These are phyloP conservation scores for Rhagonycha fulva DNA, from an alignment of 2,888 invertebrate genomes.

Conservation along the genomic window DNA sequence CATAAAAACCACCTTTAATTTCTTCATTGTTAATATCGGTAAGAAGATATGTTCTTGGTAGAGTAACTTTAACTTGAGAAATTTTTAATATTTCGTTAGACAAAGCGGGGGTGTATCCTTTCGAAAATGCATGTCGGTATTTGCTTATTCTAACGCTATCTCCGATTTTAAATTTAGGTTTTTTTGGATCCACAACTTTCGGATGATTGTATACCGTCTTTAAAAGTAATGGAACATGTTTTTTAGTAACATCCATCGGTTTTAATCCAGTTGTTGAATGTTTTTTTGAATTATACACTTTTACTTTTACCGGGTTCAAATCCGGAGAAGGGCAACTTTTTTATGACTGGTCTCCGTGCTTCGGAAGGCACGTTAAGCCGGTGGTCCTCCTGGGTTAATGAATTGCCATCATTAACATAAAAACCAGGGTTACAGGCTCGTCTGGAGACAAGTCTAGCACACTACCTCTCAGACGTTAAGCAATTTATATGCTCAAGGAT, in stretches of 20 bases:
- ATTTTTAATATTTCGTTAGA: constrained; percentile 44
- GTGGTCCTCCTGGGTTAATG: no score
- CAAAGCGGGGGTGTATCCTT: constrained; percentile 44
- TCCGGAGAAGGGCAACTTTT: no score
- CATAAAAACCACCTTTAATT: constrained; percentile 37
- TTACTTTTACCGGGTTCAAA: no score
- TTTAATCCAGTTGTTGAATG: constrained; percentile 40
- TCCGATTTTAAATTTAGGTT: constrained; percentile 33
- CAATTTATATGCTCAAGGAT: no score
- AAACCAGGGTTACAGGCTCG: no score
- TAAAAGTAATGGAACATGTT: neutral
- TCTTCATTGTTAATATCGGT: constrained; percentile 25
- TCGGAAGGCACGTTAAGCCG: no score
- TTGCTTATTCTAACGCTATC: constrained; percentile 38
- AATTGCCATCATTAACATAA: no score
- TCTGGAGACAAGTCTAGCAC: no score
- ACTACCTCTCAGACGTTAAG: no score
- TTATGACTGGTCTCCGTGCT: no score
- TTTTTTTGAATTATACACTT: constrained; percentile 34
- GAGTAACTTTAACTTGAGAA: constrained; percentile 35
- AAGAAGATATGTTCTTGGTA: constrained; percentile 38
- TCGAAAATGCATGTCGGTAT: constrained; percentile 35
- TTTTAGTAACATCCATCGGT: constrained; percentile 33
- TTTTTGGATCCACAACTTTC: neutral
- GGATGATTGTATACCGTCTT: neutral